Evolutionary conservation across 2,113 vertebrate genomes (phyloP).

Genomic region (Castor canadensis): DNA sequence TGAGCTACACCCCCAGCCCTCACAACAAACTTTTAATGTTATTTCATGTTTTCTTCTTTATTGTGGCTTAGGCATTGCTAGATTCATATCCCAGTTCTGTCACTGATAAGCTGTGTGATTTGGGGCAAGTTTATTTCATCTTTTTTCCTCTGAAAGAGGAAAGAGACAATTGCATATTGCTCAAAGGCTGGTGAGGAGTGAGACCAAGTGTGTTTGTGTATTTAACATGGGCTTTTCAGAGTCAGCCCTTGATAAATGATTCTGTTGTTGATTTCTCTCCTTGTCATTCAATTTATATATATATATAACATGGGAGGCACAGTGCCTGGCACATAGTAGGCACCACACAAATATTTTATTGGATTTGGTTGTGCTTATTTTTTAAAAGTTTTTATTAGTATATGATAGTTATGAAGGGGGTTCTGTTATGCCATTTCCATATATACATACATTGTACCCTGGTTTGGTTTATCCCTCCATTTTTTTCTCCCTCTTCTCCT

Average conservation of each 20-base stretch:
- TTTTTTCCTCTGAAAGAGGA: too few relatives aligned
- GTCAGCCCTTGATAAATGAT: background rate
- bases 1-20: background rate
- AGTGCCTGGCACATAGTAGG: background rate
- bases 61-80: background rate
- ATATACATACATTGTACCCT: too few relatives aligned
- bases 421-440: too few relatives aligned
- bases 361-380: too few relatives aligned
- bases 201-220: background rate
- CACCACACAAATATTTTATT: background rate
- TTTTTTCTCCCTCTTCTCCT: too few relatives aligned
- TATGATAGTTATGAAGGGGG: too few relatives aligned
- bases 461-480: too few relatives aligned
- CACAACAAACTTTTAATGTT: background rate
- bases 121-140: conserved; percentile 4
- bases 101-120: background rate
- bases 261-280: background rate
- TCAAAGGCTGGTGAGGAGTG: too few relatives aligned
- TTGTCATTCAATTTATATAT: too few relatives aligned
- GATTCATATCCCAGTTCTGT: conserved; percentile 26
- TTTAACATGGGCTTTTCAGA: background rate
- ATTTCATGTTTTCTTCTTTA: background rate
- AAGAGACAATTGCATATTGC: too few relatives aligned
- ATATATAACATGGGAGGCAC: background rate
- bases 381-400: too few relatives aligned